phyloP scores from a whole-genome alignment of 30 jellyfish, hydroid and myxozoan genomes.

The Nemopilema nomurai region DNA sequence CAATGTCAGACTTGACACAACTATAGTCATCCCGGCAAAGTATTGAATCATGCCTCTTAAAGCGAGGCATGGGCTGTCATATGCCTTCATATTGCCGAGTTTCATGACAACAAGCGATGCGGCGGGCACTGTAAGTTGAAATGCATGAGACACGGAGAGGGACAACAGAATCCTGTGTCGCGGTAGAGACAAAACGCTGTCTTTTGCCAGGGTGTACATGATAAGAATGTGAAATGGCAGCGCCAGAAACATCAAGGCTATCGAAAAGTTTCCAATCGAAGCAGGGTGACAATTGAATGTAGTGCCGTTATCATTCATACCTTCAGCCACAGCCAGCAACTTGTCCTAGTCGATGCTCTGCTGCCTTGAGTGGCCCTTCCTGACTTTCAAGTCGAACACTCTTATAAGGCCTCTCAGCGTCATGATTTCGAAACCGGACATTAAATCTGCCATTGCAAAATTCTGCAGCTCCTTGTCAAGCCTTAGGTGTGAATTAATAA shows the following conservation, averaged over 20 bases:
- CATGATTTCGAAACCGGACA: no score
- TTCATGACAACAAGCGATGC: not conserved
- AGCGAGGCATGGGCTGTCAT: not conserved
- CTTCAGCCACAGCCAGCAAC: no score
- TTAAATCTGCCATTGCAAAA: no score
- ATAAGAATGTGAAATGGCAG: conserved; percentile 10
- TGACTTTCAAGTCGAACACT: no score
- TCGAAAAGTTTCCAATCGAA: not conserved
- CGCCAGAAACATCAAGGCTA: not conserved
- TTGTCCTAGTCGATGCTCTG: no score
- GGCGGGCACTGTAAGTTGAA: not conserved
- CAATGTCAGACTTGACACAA: not conserved
- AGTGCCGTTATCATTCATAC: not conserved
- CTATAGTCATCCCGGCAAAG: not conserved
- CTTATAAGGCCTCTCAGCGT: no score
- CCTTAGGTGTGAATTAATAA: no score
- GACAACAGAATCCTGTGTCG: conserved; percentile 19
- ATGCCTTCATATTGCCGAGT: not conserved
- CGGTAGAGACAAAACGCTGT: not conserved
- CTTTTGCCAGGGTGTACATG: not conserved
- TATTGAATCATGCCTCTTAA: not conserved
- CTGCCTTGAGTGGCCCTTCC: no score
- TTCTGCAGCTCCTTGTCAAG: no score
- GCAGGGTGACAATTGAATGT: not conserved
- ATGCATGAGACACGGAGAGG: conserved; percentile 10